Evolutionary conservation across 2,797 vertebrate species (phyloP).

Genomic region (Prionace glauca): DNA sequence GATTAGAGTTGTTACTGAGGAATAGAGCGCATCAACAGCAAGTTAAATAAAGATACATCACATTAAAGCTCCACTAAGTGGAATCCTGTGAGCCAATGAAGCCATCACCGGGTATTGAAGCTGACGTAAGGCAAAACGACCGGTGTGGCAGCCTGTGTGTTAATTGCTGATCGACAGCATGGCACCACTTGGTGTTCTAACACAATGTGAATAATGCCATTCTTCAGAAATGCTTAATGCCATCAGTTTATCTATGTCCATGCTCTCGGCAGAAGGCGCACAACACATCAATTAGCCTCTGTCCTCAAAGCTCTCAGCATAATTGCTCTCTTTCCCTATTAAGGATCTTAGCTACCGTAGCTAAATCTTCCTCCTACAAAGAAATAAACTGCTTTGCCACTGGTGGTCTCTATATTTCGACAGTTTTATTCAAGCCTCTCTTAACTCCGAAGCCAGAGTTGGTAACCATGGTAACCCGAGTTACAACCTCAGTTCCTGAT

Average conservation of each 20-base stretch:
- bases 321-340: neutral
- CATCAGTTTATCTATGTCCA: neutral
- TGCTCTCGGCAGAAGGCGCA: neutral
- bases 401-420: neutral
- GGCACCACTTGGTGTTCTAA: no score
- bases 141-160: neutral
- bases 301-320: neutral
- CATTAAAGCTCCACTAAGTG: neutral
- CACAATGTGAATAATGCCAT: no score
- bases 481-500: neutral
- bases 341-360: neutral
- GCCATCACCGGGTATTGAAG: neutral
- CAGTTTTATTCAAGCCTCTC: neutral
- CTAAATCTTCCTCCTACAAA: neutral
- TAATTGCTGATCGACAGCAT: neutral
- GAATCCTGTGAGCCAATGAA: neutral
- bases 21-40: neutral
- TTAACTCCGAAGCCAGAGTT: neutral
- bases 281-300: neutral
- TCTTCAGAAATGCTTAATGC: neutral
- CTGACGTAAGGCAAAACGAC: neutral
- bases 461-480: neutral
- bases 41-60: neutral
- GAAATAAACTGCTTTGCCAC: neutral
- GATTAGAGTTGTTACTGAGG: neutral